These are phyloP conservation scores for Paraplagusia blochii DNA, from an alignment of 2,113 vertebrate genomes.

Conservation along the genomic window DNA sequence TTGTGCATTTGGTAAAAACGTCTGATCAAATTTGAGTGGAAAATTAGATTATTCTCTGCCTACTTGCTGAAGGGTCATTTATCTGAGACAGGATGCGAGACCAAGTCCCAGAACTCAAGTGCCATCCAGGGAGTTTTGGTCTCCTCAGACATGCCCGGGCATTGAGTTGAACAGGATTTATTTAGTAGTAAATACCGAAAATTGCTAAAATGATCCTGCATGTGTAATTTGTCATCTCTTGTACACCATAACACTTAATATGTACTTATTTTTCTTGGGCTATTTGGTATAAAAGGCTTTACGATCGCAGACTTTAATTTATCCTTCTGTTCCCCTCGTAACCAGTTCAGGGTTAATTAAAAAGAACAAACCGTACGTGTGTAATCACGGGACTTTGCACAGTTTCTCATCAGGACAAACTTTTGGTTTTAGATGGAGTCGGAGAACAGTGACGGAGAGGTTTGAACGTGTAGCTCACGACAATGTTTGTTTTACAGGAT, in stretches of 20 bases:
- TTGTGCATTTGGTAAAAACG: conserved; percentile 17
- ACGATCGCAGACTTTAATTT: not conserved
- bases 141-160: conserved; percentile 40
- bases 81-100: conserved; percentile 32
- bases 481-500: conserved; percentile 75
- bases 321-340: not conserved
- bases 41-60: conserved; percentile 7
- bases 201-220: not conserved
- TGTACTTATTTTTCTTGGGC: conserved; percentile 4
- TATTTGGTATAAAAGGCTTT: not conserved
- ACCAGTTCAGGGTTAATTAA: not conserved
- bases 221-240: conserved; percentile 10
- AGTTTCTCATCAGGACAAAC: not conserved
- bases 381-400: not conserved
- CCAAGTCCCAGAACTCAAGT: conserved; percentile 30
- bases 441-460: not conserved
- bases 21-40: conserved; percentile 17
- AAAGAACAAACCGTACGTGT: conserved; percentile 3
- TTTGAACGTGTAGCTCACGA: conserved; percentile 9
- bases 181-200: conserved; percentile 34
- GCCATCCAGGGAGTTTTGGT: conserved; percentile 40
- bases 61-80: conserved; percentile 30
- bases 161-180: conserved; percentile 29
- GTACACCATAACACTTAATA: not conserved
- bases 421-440: conserved; percentile 8